phyloP scores from a whole-genome alignment of 2,888 invertebrate species.

The Cheilosia impressa region DNA sequence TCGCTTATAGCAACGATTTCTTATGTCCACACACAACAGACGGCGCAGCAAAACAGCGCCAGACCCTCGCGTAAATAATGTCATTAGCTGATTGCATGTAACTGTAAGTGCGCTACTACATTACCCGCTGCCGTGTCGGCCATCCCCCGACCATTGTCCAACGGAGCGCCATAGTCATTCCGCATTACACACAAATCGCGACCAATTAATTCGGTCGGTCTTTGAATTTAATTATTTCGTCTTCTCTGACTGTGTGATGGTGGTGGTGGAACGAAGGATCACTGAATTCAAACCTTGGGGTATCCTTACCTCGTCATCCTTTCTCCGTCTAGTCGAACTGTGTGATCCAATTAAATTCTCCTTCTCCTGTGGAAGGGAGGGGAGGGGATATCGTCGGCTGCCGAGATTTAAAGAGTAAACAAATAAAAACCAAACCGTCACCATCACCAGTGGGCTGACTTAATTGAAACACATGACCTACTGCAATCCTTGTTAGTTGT shows the following conservation, averaged over 20 bases:
- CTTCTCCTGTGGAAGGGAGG: neutral
- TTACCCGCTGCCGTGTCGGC: constrained; percentile 53
- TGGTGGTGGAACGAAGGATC: constrained; percentile 1
- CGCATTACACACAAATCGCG: constrained; percentile 72
- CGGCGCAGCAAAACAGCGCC: constrained; percentile 62
- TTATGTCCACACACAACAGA: constrained; percentile 43
- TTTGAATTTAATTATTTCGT: constrained; percentile 74
- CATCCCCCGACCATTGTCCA: constrained; percentile 23
- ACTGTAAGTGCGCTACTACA: constrained; percentile 74
- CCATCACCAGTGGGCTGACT: constrained; percentile 61
- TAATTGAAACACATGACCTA: constrained; percentile 75
- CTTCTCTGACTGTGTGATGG: constrained; percentile 1
- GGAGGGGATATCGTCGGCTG: neutral
- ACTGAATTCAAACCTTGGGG: constrained; percentile 43
- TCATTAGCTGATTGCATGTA: constrained; percentile 75
- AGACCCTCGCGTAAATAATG: constrained; percentile 75
- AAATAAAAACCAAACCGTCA: neutral
- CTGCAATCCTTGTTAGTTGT: constrained; percentile 74
- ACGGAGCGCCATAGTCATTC: constrained; percentile 59
- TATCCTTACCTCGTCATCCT: constrained; percentile 52
- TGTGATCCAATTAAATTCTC: constrained; percentile 56
- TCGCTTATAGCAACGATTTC: constrained; percentile 53
- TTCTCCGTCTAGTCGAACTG: neutral
- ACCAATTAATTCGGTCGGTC: constrained; percentile 73
- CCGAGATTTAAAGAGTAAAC: constrained; percentile 10